Base-by-base conservation (phyloP, 1,140 invertebrate species). In the Zeugodacus cucurbitae region DNA sequence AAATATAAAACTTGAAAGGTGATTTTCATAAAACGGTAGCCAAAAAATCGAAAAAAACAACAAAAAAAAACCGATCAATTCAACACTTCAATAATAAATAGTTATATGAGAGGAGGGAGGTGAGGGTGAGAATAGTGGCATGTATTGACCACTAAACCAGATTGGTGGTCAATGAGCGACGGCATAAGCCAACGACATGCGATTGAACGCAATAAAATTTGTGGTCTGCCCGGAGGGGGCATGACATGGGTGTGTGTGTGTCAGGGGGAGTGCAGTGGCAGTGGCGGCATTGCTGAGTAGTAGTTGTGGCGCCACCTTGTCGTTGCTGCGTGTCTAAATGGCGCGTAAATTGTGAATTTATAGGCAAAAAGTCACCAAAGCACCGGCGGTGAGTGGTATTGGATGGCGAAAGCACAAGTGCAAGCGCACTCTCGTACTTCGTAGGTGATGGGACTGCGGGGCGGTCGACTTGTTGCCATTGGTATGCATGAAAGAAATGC, bases 301-400 rank as follows among this genome's bases (percentile, higher is more conserved):
- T 41, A 48, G 74, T 48, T 82, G 74, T 82, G 74, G 74, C 74
- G 74, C 74, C 74, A 48, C 14, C 74, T 48, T 14, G 74, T 48
- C 44, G 41, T 29, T 44, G 74, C 74, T 82, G 37, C 34, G 37
- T 48, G 74, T 82, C 41, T 82, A 82, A 82, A 82, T 82, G 74
- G 74, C 74, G 74, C 74, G 74, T 82, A 82, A 82, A 82, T 82
- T 10, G 74, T 82, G 74, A 82, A 82, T 82, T 82, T 82, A 48
- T 82, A 54, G 74, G 74, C n/a, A 82, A 82, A 82, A 82, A 48
- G 74, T 48, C 74, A 41, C n/a, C 41, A 82, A 44, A 48, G 20
- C 74, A 48, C 74, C 74, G 41, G 74, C 41, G 14, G n/a, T 54
- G 22, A 26, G 20, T 26, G 34, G 74, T 8, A 62, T 26, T 44